Conservation (phyloP, 2,113 vertebrate species). For the Agelaius phoeniceus region DNA sequence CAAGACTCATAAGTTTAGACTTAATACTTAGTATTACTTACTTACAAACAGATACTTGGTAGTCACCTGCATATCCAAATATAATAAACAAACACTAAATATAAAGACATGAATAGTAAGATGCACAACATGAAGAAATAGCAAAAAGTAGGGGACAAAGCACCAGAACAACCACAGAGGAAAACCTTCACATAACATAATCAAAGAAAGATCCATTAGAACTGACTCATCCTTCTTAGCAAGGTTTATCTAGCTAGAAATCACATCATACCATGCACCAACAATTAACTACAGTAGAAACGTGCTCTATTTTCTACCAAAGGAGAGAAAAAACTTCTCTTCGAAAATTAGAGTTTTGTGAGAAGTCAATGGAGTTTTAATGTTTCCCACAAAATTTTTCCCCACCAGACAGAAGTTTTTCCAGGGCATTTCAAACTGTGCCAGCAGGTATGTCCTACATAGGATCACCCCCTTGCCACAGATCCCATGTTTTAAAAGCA, state of each 20-base stretch:
- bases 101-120: background rate
- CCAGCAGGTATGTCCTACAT: background rate
- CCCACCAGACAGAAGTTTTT: background rate
- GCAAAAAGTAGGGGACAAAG: background rate
- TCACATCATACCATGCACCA: background rate
- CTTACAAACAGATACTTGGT: background rate
- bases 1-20: background rate
- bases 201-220: background rate
- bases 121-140: background rate
- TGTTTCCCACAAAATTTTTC: background rate
- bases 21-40: background rate
- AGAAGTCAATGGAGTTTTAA: background rate
- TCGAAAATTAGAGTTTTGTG: background rate
- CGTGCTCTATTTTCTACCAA: background rate
- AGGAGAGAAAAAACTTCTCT: background rate
- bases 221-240: background rate
- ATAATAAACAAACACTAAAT: background rate
- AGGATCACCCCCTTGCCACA: background rate
- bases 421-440: background rate
- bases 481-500: background rate
- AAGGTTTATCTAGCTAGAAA: background rate
- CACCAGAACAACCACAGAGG: background rate
- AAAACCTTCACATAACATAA: rapidly evolving
- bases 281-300: background rate
- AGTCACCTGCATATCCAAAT: background rate